Percentiles rank a stretch among this genome's conserved stretches.
Evolutionary conservation across 2,888 invertebrate genomes (phyloP).

Genomic region (Perithous albicinctus): DNA sequence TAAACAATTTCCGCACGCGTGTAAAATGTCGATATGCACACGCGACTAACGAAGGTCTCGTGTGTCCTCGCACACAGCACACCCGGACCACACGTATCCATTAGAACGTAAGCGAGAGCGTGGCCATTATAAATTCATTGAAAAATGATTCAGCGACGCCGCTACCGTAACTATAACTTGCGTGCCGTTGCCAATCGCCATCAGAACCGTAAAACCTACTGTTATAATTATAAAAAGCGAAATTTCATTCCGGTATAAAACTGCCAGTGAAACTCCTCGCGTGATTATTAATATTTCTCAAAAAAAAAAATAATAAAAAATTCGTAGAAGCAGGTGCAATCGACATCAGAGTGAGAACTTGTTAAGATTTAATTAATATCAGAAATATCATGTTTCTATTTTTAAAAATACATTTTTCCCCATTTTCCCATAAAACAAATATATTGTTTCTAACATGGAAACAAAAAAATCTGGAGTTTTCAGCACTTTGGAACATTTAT

Average conservation of each 20-base stretch:
- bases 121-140: slow-evolving; percentile 79
- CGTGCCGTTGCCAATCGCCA: slow-evolving; percentile 36
- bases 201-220: slow-evolving; percentile 10
- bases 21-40: slow-evolving; percentile 20
- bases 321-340: too few relatives aligned
- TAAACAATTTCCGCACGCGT: slow-evolving; percentile 19
- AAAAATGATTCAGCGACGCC: slow-evolving; percentile 77
- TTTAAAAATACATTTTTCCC: too few relatives aligned
- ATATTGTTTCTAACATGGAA: too few relatives aligned
- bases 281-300: neutral
- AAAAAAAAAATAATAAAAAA: too few relatives aligned
- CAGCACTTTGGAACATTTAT: too few relatives aligned
- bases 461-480: too few relatives aligned
- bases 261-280: slow-evolving; percentile 24
- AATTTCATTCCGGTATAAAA: slow-evolving; percentile 3
- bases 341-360: neutral
- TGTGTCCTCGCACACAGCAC: slow-evolving; percentile 66
- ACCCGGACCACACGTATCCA: slow-evolving; percentile 66
- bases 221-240: slow-evolving; percentile 39
- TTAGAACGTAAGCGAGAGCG: slow-evolving; percentile 70
- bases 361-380: neutral
- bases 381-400: too few relatives aligned
- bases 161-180: slow-evolving; percentile 43
- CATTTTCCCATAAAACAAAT: too few relatives aligned
- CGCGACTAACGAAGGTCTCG: slow-evolving; percentile 61